Percentiles rank a stretch among this genome's conserved stretches.
phyloP scores from a whole-genome alignment of 2,888 invertebrate species.

The Andrena trimmerana region DNA sequence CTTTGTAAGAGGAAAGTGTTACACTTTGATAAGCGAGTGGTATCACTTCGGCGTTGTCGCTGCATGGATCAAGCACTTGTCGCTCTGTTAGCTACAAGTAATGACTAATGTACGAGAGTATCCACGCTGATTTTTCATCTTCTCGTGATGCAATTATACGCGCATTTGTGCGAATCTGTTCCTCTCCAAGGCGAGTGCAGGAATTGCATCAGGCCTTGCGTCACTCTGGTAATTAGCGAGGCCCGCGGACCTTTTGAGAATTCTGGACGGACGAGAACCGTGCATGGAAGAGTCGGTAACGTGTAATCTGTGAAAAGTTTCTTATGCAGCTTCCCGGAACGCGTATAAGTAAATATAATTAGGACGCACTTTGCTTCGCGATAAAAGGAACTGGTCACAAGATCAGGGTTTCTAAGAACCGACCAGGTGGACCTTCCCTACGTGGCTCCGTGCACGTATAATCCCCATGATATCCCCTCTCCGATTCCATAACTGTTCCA shows the following conservation, averaged over 20 bases:
- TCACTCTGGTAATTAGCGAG: background rate
- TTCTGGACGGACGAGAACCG: background rate
- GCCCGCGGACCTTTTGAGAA: background rate
- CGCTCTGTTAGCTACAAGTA: too few species aligned
- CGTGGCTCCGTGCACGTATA: background rate
- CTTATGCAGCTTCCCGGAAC: background rate
- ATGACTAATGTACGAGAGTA: too few species aligned
- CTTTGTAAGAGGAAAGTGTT: too few species aligned
- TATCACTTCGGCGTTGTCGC: too few species aligned
- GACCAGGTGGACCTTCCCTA: background rate
- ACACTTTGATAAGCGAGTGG: too few species aligned
- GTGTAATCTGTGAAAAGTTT: background rate
- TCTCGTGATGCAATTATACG: background rate
- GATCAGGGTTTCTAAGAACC: background rate
- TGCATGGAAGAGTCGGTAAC: background rate
- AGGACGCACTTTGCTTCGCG: background rate
- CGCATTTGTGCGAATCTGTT: background rate
- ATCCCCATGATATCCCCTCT: background rate
- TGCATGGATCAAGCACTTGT: too few species aligned
- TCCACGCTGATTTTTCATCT: background rate
- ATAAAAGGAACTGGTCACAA: background rate
- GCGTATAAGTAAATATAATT: background rate
- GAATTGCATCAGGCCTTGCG: slow-evolving; percentile 13
- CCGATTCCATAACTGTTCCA: background rate
- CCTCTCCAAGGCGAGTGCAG: background rate